Percentiles rank a stretch among this genome's conserved stretches.
Evolutionary conservation across 2,797 vertebrate species (phyloP).

Genomic region (Cheirogaleus major): DNA sequence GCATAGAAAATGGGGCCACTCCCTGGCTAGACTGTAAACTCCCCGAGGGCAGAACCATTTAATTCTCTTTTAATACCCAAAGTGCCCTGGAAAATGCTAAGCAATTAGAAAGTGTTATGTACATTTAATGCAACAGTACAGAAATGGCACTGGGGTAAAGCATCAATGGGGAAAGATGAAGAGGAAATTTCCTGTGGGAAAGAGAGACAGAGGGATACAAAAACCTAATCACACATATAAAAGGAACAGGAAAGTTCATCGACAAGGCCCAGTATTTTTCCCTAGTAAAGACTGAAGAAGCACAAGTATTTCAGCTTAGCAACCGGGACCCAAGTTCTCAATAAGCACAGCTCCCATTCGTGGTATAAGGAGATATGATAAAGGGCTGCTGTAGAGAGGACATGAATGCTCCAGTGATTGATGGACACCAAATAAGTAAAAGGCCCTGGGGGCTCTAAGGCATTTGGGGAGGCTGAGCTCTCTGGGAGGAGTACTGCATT

Average conservation of each 20-base stretch:
- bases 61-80: slow-evolving; percentile 35
- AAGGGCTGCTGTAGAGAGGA: background rate
- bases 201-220: background rate
- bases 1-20: slow-evolving; percentile 22
- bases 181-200: background rate
- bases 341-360: background rate
- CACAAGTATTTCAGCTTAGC: slow-evolving; percentile 18
- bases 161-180: background rate
- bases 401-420: background rate
- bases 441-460: background rate
- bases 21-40: slow-evolving; percentile 8
- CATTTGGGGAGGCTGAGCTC: slow-evolving; percentile 56
- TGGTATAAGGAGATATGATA: background rate
- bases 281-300: slow-evolving; percentile 5
- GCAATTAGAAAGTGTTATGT: background rate
- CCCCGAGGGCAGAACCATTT: slow-evolving; percentile 29
- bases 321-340: background rate
- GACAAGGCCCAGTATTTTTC: background rate
- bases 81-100: background rate
- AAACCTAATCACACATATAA: slow-evolving; percentile 22
- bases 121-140: slow-evolving; percentile 17
- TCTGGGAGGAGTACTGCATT: slow-evolving; percentile 49
- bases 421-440: slow-evolving; percentile 18
- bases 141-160: background rate
- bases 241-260: slow-evolving; percentile 22